phyloP scores from a whole-genome alignment of 1,140 invertebrate species.

The Frieseomelitta varia region DNA sequence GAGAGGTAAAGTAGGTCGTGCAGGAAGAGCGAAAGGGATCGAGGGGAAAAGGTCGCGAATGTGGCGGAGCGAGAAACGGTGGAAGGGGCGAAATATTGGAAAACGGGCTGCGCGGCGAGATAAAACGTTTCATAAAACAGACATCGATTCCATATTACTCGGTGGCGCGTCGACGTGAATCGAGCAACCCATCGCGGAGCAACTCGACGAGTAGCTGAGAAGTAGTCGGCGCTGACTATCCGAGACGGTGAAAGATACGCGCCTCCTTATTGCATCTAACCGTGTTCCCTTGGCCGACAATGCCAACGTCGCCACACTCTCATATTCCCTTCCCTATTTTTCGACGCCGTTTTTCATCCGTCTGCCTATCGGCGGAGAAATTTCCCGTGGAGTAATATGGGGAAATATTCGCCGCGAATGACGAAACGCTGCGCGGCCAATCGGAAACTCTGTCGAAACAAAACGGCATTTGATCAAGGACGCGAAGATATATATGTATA shows the following conservation, averaged over 20 bases:
- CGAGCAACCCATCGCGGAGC: constrained; percentile 28
- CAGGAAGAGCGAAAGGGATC: constrained; percentile 6
- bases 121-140: constrained; percentile 77
- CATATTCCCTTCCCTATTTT: neutral
- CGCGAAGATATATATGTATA: too few relatives aligned
- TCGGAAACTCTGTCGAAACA: neutral
- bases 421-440: neutral
- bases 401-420: too few relatives aligned
- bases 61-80: constrained; percentile 56
- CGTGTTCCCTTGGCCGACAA: neutral
- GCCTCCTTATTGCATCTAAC: constrained; percentile 59
- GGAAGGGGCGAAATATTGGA: constrained; percentile 71
- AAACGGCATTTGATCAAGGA: neutral
- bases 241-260: constrained; percentile 39
- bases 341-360: neutral
- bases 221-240: neutral
- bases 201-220: constrained; percentile 20
- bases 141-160: constrained; percentile 73
- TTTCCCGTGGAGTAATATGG: neutral
- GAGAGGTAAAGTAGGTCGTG: constrained; percentile 22
- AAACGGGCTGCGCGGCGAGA: constrained; percentile 67
- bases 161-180: constrained; percentile 54
- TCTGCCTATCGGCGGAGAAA: constrained; percentile 14
- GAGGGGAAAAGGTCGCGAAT: constrained; percentile 40
- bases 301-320: neutral